Evolutionary conservation across 2,113 vertebrate species (phyloP).

Genomic region (Macaca mulatta): DNA sequence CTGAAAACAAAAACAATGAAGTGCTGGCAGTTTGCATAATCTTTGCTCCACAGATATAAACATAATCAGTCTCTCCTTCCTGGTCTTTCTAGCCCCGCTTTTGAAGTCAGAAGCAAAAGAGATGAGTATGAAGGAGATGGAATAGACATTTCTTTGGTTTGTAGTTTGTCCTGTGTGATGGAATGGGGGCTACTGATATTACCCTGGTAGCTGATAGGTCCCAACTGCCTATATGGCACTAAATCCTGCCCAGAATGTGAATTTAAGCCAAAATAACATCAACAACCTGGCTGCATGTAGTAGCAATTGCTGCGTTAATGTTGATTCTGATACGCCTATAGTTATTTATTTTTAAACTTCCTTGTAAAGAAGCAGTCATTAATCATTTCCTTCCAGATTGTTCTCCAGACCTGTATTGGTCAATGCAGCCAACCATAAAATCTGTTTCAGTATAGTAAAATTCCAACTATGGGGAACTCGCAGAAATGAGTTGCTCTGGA

Average conservation of each 20-base stretch:
- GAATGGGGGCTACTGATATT: neutral
- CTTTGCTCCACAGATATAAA: conserved; percentile 45
- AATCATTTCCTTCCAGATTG: conserved; percentile 54
- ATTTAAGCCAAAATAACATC: conserved; percentile 28
- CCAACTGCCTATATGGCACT: neutral
- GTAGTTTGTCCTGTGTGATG: neutral
- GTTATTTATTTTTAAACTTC: conserved; percentile 65
- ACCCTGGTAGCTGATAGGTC: neutral
- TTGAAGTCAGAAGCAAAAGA: conserved; percentile 9
- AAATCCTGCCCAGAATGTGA: neutral
- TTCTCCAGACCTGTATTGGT: conserved; percentile 38
- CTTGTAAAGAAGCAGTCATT: conserved; percentile 37
- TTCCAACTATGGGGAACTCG: neutral
- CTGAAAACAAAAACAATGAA: conserved; percentile 52
- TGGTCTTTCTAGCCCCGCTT: conserved; percentile 1
- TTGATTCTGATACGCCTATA: neutral
- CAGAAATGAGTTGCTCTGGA: neutral
- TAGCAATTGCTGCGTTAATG: neutral
- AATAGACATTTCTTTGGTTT: neutral
- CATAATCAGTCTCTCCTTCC: conserved; percentile 28
- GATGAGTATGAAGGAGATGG: neutral
- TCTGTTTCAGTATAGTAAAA: conserved; percentile 10
- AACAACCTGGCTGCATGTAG: neutral
- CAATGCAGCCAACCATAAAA: neutral
- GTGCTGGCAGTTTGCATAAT: conserved; percentile 44